These are phyloP conservation scores for Petrocephalus zakoni DNA, from an alignment of 2,113 vertebrate species.

Conservation along the genomic window DNA sequence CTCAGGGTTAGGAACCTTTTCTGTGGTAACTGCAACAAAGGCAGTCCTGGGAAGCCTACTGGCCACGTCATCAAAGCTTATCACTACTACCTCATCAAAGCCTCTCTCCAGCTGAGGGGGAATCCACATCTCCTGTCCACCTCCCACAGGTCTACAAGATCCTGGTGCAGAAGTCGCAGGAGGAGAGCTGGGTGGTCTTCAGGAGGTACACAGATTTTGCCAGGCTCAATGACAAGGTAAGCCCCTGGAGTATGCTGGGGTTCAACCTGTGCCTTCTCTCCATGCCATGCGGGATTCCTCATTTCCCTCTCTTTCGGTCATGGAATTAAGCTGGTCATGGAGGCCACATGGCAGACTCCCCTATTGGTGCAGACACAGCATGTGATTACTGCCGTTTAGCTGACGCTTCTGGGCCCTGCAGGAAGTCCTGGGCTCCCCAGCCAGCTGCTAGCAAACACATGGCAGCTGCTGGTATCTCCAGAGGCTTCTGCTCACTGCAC, in stretches of 20 bases:
- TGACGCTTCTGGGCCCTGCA: background rate
- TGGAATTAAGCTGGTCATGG: background rate
- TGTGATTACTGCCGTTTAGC: background rate
- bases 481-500: background rate
- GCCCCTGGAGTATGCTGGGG: background rate
- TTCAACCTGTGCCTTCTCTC: background rate
- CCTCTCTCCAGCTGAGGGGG: background rate
- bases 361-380: background rate
- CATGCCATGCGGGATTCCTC: background rate
- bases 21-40: background rate
- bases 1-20: too few relatives aligned
- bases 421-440: background rate
- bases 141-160: conserved; percentile 70
- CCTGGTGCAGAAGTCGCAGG: conserved; percentile 66
- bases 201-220: conserved; percentile 76
- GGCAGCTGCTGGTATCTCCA: background rate
- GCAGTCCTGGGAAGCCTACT: background rate
- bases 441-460: too few relatives aligned
- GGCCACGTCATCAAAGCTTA: background rate
- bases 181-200: conserved; percentile 77
- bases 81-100: background rate
- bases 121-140: background rate
- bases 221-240: conserved; percentile 76
- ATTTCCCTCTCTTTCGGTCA: background rate
- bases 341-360: background rate